Percentiles rank a stretch among this genome's conserved stretches.
Conservation (phyloP, 2,797 vertebrate genomes). For the Propithecus deckenii region DNA sequence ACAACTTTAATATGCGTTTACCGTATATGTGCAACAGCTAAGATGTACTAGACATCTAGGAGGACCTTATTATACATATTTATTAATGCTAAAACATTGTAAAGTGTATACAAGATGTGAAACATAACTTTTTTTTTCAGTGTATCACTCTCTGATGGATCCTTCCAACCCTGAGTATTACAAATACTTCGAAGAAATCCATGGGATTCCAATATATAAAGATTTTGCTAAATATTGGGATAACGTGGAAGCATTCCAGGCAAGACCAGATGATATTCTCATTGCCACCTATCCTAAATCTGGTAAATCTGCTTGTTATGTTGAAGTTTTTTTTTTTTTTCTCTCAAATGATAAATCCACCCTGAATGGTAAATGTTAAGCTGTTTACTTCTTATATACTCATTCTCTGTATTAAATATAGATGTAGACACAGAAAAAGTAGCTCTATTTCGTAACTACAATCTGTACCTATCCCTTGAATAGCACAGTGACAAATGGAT, state of each 20-base stretch:
- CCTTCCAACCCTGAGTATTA: neutral
- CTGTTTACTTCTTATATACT: neutral
- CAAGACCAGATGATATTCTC: slow-evolving; percentile 76
- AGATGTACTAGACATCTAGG: neutral
- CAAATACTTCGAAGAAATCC: slow-evolving; percentile 53
- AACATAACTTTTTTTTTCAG: neutral
- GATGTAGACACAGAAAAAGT: neutral
- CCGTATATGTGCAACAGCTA: neutral
- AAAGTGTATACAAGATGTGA: neutral
- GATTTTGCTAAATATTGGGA: slow-evolving; percentile 66
- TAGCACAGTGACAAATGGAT: neutral
- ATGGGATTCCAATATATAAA: slow-evolving; percentile 73
- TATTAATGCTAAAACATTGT: neutral
- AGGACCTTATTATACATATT: neutral
- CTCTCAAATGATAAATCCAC: neutral
- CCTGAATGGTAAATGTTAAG: neutral
- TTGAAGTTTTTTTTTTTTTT: neutral
- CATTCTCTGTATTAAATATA: neutral
- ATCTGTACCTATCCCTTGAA: neutral
- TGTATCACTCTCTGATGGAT: neutral
- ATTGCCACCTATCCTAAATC: slow-evolving; percentile 81
- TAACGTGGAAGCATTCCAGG: slow-evolving; percentile 77
- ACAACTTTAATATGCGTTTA: neutral
- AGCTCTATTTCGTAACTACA: neutral
- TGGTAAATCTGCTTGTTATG: slow-evolving; percentile 58